These are phyloP conservation scores for Ceratothoa steindachneri DNA, from an alignment of 2,888 invertebrate species.

Conservation along the genomic window DNA sequence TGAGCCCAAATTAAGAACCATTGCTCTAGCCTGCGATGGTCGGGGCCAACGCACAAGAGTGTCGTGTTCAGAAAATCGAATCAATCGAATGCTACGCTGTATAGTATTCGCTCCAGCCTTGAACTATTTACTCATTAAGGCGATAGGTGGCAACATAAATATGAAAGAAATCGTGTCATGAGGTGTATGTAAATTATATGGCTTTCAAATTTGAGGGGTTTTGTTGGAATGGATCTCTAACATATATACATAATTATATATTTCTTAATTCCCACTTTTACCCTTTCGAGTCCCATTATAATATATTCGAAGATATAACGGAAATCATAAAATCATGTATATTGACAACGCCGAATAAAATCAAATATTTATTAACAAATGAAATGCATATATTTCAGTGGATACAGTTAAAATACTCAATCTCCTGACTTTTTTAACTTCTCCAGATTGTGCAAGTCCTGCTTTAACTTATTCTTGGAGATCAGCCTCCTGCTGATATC, in stretches of 20 bases:
- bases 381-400: background rate
- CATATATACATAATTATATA: background rate
- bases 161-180: background rate
- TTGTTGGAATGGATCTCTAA: background rate
- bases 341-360: background rate
- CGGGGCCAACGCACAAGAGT: too few species aligned
- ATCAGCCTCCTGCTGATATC: constrained; percentile 4
- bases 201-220: background rate
- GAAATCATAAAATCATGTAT: background rate
- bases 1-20: too few species aligned
- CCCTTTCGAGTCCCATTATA: background rate
- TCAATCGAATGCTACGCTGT: too few species aligned
- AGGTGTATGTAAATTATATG: background rate
- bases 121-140: too few species aligned
- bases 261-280: background rate
- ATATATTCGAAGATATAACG: background rate
- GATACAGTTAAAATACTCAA: background rate
- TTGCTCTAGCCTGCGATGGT: too few species aligned
- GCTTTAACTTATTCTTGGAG: constrained; percentile 16
- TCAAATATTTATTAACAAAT: background rate
- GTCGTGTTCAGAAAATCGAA: too few species aligned
- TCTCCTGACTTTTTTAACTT: constrained; percentile 13
- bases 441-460: constrained; percentile 14
- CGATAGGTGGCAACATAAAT: background rate
- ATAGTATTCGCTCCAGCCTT: too few species aligned